Percentiles rank a stretch among this genome's conserved stretches.
These are phyloP conservation scores for Linurgus olivaceus DNA, from an alignment of 2,797 vertebrate species.

Conservation along the genomic window DNA sequence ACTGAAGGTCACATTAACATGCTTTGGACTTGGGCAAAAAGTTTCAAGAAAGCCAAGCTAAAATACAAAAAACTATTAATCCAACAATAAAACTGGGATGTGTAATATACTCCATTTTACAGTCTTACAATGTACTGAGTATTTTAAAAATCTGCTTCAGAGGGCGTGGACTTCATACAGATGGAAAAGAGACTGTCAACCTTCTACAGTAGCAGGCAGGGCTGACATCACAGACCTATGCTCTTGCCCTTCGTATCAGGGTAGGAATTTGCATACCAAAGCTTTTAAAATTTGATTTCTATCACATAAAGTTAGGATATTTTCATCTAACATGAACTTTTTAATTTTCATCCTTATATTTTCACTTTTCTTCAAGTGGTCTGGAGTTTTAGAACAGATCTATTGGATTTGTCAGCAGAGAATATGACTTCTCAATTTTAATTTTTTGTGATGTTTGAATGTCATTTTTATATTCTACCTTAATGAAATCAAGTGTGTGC, in stretches of 20 bases:
- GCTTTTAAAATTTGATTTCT: neutral
- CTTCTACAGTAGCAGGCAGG: neutral
- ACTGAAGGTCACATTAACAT: neutral
- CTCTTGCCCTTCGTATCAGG: neutral
- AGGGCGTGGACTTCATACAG: neutral
- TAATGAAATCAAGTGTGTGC: neutral
- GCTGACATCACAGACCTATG: neutral
- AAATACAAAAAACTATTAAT: neutral
- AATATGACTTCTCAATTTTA: neutral
- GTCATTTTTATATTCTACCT: neutral
- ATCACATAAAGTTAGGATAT: neutral
- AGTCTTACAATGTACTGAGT: neutral
- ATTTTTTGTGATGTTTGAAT: neutral
- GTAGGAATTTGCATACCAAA: neutral
- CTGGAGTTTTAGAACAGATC: neutral
- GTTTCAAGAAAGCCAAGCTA: neutral
- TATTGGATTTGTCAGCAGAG: neutral
- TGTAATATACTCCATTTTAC: neutral
- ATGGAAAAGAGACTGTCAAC: neutral
- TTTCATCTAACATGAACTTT: neutral
- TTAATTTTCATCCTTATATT: neutral
- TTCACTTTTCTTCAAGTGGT: neutral
- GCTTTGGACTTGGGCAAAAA: neutral
- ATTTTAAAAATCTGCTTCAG: neutral
- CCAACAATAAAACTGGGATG: neutral